Evolutionary conservation across 2,888 invertebrate species (phyloP), one percentile per base, ranked within the genome.

Genomic region (Nomada ruficornis): DNA sequence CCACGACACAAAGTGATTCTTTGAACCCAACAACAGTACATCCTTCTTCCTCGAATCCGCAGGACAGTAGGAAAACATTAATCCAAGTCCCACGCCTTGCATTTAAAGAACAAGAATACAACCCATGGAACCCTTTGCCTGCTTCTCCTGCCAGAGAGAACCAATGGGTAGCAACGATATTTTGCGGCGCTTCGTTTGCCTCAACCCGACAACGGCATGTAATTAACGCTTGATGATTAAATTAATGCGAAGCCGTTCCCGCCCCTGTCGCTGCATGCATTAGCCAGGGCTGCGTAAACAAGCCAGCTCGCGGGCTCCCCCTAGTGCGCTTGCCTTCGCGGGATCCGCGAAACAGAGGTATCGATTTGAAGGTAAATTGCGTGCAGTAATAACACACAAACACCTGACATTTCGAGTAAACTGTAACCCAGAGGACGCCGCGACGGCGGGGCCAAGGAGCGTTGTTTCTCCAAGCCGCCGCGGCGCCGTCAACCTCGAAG

Each of bases 281-380:
- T 67, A 72, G 55, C 11, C 63, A 50, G 44, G 42, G 20, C 11
- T 63, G 29, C 29, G 52, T 63, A 68, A 80, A 79, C 68, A 72
- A 77, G 57, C 78, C 42, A 9, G 29, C 11, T 15, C 36, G 18
- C n/a, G 15, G 26, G 15, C 20, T 44, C 7, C 18, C 15, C 5
- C 10, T 20, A 29, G 26, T 18, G 18, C 47, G 74, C 29, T 50
- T 69, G 36, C 52, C 57, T 62, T 72, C 74, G 75, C 78, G 57
- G 50, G 59, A 78, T 78, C 54, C 68, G 55, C 59, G 76, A 26
- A 52, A 64, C 68, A 42, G 63, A 11, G 74, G 54, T 83, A 87
- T 87, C 81, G 87, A 87, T 87, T 83, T 50, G 73, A 36, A 62
- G 72, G 65, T 76, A 85, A 85, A 87, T 82, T 85, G 84, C 87